Evolutionary conservation across 2,888 invertebrate species (phyloP).

Genomic region (Meteorus cinctellus): DNA sequence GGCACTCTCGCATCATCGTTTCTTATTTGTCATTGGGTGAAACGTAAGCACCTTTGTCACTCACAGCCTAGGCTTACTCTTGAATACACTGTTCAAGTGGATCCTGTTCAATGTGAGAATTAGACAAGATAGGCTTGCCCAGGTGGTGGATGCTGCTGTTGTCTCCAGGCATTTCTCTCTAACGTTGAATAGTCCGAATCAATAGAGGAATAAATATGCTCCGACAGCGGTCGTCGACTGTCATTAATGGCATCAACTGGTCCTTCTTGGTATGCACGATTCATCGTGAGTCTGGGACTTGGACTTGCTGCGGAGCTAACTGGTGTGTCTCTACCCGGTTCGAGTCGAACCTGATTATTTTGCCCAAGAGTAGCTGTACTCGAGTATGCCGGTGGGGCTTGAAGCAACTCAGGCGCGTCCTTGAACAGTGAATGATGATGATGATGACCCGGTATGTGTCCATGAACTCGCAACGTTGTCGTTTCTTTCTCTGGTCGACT

Average conservation of each 20-base stretch:
- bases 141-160: slow-evolving; percentile 73
- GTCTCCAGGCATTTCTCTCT: slow-evolving; percentile 80
- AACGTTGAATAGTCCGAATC: slow-evolving; percentile 91
- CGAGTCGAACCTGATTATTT: slow-evolving; percentile 53
- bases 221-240: slow-evolving; percentile 82
- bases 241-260: slow-evolving; percentile 61
- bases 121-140: slow-evolving; percentile 74
- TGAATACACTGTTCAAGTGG: slow-evolving; percentile 18
- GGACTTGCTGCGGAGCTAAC: slow-evolving; percentile 80
- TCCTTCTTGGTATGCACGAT: slow-evolving; percentile 70
- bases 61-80: neutral
- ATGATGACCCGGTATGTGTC: slow-evolving; percentile 59
- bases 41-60: slow-evolving; percentile 14
- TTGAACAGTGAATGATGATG: slow-evolving; percentile 67
- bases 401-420: slow-evolving; percentile 72
- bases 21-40: neutral
- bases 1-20: slow-evolving; percentile 17
- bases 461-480: slow-evolving; percentile 70
- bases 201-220: slow-evolving; percentile 93
- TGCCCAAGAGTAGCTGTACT: slow-evolving; percentile 64
- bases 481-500: slow-evolving; percentile 73
- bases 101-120: slow-evolving; percentile 51
- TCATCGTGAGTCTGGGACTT: slow-evolving; percentile 75
- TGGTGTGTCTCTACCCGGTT: slow-evolving; percentile 75
- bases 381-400: slow-evolving; percentile 76